Evolutionary conservation across 2,888 invertebrate genomes (phyloP), one percentile per base, ranked within the genome.

Genomic region (Pharmacophagus antenor): DNA sequence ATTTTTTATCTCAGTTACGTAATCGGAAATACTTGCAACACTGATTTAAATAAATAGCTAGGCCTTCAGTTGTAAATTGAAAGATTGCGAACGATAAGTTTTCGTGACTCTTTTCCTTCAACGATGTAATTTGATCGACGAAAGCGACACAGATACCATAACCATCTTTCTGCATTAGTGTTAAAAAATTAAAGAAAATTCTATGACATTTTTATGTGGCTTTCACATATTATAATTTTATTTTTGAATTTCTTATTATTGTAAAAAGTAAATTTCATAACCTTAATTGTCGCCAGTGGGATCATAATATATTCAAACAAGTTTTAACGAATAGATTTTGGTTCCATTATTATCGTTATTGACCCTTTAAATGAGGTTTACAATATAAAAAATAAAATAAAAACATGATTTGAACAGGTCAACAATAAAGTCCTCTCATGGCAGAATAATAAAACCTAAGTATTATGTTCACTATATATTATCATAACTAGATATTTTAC

Each of bases 401-500:
- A n/a, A n/a, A n/a, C n/a, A n/a, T n/a, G n/a, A n/a, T n/a, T n/a
- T n/a, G n/a, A n/a, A n/a, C n/a, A n/a, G n/a, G n/a, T 15, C 10
- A 31, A 8, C 12, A 12, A 31, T 31, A 10, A 12, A 31, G 31
- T 31, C 12, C 3, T 12, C 15, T 1, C 37, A 37, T 37, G 2
- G n/a, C n/a, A 37, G n/a, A 37, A 37, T n/a, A 1, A 37, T n/a
- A 37, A 37, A 18, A 44, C 0, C 18, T 7, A 15, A 0, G 20
- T 20, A 44, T 44, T 18, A 44, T 44, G 18, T 44, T 44, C 18
- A 44, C 18, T 20, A 25, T 23, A 49, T 20, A 25, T 56, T 37
- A 42, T 10, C 27, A 50, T 56, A 49, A 50, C 44, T 8, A 46
- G 44, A 27, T 42, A 20, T 56, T 53, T 53, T 42, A 51, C 37